Evolutionary conservation across 2,888 invertebrate species (phyloP).

Genomic region (Romanomermis culicivorax): DNA sequence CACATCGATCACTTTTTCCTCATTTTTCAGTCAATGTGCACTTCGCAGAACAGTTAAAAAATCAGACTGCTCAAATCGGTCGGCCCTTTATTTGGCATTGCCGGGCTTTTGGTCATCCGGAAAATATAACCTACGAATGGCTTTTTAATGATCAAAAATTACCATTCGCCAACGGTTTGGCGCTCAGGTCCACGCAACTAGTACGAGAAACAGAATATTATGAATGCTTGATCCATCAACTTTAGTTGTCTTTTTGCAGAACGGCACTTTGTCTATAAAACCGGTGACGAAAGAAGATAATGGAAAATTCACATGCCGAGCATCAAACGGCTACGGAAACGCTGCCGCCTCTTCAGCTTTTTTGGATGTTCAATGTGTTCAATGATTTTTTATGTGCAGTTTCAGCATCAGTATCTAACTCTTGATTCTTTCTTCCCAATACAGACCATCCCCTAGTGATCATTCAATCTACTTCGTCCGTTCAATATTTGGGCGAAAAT

Average conservation of each 20-base stretch:
- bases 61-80: too few species aligned
- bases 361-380: conserved; percentile 20
- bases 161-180: not conserved
- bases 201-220: too few species aligned
- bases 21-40: too few species aligned
- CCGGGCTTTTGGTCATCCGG: not conserved
- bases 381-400: conserved; percentile 18
- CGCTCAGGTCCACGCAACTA: too few species aligned
- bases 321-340: conserved; percentile 17
- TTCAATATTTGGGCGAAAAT: conserved; percentile 10
- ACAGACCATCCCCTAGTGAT: conserved; percentile 9
- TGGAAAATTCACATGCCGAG: conserved; percentile 23
- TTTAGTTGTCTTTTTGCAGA: conserved; percentile 14
- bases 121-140: not conserved
- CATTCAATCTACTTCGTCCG: not conserved
- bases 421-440: conserved; percentile 2
- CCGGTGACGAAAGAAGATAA: conserved; percentile 18
- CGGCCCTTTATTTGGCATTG: not conserved
- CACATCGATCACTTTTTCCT: too few species aligned
- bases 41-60: too few species aligned
- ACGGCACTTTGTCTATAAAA: conserved; percentile 20
- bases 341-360: conserved; percentile 17
- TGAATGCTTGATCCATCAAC: not conserved
- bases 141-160: not conserved
- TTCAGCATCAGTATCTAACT: conserved; percentile 17